Conservation (phyloP, 1,140 invertebrate genomes). For the Epicauta chinensis region DNA sequence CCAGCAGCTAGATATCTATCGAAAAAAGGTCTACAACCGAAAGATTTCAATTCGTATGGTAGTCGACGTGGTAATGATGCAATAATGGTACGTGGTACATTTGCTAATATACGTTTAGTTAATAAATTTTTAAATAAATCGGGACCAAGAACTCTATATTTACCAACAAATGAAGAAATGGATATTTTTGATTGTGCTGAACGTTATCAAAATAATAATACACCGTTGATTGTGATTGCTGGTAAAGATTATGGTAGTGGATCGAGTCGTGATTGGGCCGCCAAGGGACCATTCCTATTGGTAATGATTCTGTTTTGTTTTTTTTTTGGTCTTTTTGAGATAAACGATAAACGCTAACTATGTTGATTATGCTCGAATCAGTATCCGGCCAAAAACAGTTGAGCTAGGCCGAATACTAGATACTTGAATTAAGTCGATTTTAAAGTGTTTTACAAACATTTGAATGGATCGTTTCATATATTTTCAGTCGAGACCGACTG, state of each 20-base stretch:
- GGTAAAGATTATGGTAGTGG: constrained; percentile 98
- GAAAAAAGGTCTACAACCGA: constrained; percentile 70
- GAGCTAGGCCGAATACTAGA: too few species aligned
- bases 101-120: constrained; percentile 94
- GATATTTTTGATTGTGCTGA: constrained; percentile 96
- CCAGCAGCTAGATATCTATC: constrained; percentile 87
- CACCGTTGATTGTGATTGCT: constrained; percentile 77
- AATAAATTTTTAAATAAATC: constrained; percentile 83
- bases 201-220: constrained; percentile 64
- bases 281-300: constrained; percentile 91
- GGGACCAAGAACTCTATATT: constrained; percentile 84
- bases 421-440: too few species aligned
- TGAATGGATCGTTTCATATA: too few species aligned
- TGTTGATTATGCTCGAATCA: too few species aligned
- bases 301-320: constrained; percentile 43
- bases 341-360: too few species aligned
- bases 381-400: too few species aligned
- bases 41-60: constrained; percentile 98
- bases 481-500: too few species aligned
- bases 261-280: constrained; percentile 96
- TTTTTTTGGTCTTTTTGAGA: constrained; percentile 3
- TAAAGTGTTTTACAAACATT: too few species aligned
- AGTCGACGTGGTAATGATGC: constrained; percentile 94
- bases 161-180: constrained; percentile 85
- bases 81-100: constrained; percentile 95